Conservation (phyloP, 2,888 invertebrate species). For the Phytoseiulus persimilis region DNA sequence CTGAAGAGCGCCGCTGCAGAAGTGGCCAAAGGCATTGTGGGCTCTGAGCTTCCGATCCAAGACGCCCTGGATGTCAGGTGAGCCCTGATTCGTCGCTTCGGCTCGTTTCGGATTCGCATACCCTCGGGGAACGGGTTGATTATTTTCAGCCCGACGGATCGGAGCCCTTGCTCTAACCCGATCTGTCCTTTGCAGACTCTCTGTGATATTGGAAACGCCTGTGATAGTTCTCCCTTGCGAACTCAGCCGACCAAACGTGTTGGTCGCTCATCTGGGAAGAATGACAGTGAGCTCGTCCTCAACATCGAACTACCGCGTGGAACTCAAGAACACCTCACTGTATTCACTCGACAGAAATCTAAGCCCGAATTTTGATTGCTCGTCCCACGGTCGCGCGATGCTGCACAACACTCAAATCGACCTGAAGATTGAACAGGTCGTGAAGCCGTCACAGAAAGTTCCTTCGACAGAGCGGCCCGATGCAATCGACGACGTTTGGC, state of each 20-base stretch:
- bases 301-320: slow-evolving; percentile 58
- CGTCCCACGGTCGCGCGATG: slow-evolving; percentile 66
- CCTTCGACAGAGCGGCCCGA: slow-evolving; percentile 39
- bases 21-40: slow-evolving; percentile 73
- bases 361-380: slow-evolving; percentile 52
- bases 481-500: slow-evolving; percentile 47
- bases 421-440: slow-evolving; percentile 58
- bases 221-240: slow-evolving; percentile 77
- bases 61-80: slow-evolving; percentile 19
- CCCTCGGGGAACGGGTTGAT: no score
- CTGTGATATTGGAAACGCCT: slow-evolving; percentile 77
- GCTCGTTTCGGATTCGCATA: no score
- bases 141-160: no score
- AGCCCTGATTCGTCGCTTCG: slow-evolving; percentile 52
- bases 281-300: slow-evolving; percentile 57
- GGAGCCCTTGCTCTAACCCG: no score
- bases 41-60: slow-evolving; percentile 39
- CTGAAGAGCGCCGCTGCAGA: slow-evolving; percentile 83
- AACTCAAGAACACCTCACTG: slow-evolving; percentile 76
- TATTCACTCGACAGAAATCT: slow-evolving; percentile 62
- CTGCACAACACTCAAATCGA: slow-evolving; percentile 78
- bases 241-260: slow-evolving; percentile 67
- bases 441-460: slow-evolving; percentile 42
- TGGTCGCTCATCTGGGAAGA: slow-evolving; percentile 84
- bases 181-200: slow-evolving; percentile 54